Conservation (phyloP, 2,113 vertebrate species). For the Pagrus major region DNA sequence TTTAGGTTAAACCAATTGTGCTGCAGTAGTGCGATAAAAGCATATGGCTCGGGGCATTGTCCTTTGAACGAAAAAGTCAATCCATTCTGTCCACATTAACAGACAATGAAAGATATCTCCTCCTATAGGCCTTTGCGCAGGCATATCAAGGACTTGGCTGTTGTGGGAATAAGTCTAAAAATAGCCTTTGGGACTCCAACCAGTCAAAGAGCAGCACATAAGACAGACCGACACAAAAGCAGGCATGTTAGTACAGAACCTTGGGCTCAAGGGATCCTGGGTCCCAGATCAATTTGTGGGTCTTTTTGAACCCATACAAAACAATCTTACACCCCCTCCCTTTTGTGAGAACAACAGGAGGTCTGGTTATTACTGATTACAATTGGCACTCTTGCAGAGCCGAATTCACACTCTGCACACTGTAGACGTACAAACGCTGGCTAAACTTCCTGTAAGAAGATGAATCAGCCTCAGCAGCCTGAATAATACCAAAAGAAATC, state of each 20-base stretch:
- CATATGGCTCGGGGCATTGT: slow-evolving; percentile 19
- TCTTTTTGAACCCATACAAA: slow-evolving; percentile 56
- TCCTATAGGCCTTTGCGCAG: slow-evolving; percentile 33
- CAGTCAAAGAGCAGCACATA: slow-evolving; percentile 53
- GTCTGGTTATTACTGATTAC: slow-evolving; percentile 67
- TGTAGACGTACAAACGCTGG: slow-evolving; percentile 40
- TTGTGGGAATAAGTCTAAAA: slow-evolving; percentile 63
- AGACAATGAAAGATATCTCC: slow-evolving; percentile 37
- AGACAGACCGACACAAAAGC: slow-evolving; percentile 42
- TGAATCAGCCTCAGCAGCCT: slow-evolving; percentile 16
- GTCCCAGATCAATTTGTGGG: slow-evolving; percentile 61
- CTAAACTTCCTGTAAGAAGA: slow-evolving; percentile 44
- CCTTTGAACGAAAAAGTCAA: slow-evolving; percentile 29
- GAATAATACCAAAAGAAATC: not conserved
- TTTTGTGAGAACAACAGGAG: slow-evolving; percentile 54
- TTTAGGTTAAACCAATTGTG: slow-evolving; percentile 44
- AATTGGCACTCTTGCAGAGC: slow-evolving; percentile 54
- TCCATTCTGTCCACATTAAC: slow-evolving; percentile 30
- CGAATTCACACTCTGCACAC: slow-evolving; percentile 36
- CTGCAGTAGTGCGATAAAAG: slow-evolving; percentile 38
- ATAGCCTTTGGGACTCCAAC: slow-evolving; percentile 51
- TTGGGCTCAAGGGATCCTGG: slow-evolving; percentile 32
- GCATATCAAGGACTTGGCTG: slow-evolving; percentile 51
- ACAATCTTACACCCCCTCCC: slow-evolving; percentile 35
- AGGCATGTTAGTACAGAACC: slow-evolving; percentile 52